Evolutionary conservation across 64 coral and sea anemone genomes (phyloP).

Genomic region (Porites australiensis): DNA sequence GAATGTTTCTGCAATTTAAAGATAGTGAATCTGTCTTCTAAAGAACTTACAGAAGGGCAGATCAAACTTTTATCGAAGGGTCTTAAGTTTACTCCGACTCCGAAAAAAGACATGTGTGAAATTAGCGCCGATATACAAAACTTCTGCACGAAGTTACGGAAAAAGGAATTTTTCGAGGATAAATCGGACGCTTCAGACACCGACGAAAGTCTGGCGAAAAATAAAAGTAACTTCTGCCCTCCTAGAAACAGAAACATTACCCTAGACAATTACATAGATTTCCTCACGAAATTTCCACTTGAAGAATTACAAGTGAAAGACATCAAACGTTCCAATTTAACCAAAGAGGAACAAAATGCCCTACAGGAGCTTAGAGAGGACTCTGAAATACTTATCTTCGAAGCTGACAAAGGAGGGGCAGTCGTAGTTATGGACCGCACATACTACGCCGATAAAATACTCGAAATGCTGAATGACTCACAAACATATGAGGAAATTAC

Average conservation of each 20-base stretch:
- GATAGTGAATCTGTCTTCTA: conserved; percentile 41
- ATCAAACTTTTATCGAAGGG: conserved; percentile 36
- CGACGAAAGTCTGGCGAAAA: conserved; percentile 27
- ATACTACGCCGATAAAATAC: conserved; percentile 54
- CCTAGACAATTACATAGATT: conserved; percentile 45
- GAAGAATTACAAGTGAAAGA: conserved; percentile 58
- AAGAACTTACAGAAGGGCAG: conserved; percentile 35
- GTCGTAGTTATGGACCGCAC: conserved; percentile 49
- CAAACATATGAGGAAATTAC: conserved; percentile 23
- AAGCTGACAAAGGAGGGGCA: conserved; percentile 45
- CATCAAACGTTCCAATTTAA: conserved; percentile 50
- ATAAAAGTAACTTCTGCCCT: conserved; percentile 35
- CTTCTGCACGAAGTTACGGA: conserved; percentile 11
- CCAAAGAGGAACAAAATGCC: conserved; percentile 42
- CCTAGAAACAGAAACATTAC: conserved; percentile 50
- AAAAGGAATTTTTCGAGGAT: conserved; percentile 32
- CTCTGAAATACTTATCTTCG: conserved; percentile 43
- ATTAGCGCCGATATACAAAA: background rate
- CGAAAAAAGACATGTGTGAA: too few relatives aligned
- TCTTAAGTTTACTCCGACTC: conserved; percentile 41
- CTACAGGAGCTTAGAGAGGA: conserved; percentile 42
- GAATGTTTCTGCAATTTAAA: conserved; percentile 40
- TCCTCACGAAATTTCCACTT: conserved; percentile 56
- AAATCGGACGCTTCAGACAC: conserved; percentile 33
- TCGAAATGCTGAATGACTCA: conserved; percentile 36